These are phyloP conservation scores for Phasianus colchicus DNA, from an alignment of 2,113 vertebrate species.

Conservation along the genomic window DNA sequence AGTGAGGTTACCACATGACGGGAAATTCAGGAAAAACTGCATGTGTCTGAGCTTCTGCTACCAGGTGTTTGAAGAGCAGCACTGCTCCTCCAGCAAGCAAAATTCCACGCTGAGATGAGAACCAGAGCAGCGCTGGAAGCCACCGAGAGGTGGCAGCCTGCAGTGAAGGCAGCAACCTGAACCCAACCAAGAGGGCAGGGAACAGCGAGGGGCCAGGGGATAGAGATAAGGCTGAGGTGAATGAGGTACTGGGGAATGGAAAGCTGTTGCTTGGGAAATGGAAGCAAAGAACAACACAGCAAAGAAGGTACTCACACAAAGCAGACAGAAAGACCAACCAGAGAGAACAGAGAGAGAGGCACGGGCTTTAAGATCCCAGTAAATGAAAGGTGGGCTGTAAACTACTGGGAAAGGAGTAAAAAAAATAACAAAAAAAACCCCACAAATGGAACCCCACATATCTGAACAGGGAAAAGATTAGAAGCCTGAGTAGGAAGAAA, in stretches of 20 bases:
- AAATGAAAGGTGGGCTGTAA: not conserved
- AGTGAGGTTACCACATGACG: not conserved
- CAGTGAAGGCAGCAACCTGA: not conserved
- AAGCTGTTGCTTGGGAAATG: not conserved
- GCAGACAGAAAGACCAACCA: not conserved
- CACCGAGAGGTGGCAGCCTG: not conserved
- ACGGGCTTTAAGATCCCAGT: not conserved
- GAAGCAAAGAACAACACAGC: not conserved
- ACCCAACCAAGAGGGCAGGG: not conserved
- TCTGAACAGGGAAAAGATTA: not conserved
- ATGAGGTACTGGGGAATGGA: not conserved
- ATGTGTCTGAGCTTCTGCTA: accelerated
- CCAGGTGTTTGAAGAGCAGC: not conserved
- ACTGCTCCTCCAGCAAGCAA: not conserved
- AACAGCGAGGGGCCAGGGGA: accelerated
- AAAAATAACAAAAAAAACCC: not conserved
- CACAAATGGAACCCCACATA: not conserved
- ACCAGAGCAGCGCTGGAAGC: not conserved
- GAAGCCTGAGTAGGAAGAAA: not conserved
- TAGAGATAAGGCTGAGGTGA: not conserved
- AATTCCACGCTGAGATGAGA: not conserved
- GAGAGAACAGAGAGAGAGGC: not conserved
- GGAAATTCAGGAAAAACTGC: accelerated
- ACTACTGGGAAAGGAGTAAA: not conserved
- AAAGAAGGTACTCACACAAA: not conserved